Conservation (phyloP, 2,888 invertebrate genomes). For the Eristalis pertinax region DNA sequence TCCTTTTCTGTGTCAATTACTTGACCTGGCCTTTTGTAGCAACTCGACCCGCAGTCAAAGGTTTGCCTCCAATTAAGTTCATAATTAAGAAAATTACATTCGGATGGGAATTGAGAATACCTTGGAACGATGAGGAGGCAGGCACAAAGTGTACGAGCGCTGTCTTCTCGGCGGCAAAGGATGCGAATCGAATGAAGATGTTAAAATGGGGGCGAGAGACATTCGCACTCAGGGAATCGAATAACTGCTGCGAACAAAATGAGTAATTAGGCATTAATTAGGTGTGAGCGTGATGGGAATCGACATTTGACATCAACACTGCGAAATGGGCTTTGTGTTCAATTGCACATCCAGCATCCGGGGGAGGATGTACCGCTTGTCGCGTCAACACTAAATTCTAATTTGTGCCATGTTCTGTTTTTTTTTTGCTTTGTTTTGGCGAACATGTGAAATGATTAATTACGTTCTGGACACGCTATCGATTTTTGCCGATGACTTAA, state of each 20-base stretch:
- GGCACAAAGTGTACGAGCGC: not conserved
- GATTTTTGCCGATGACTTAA: no score
- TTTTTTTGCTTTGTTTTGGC: no score
- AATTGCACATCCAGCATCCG: not conserved
- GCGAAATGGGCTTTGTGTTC: not conserved
- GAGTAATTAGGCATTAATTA: slow-evolving; percentile 44
- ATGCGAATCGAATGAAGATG: not conserved
- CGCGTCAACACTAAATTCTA: not conserved
- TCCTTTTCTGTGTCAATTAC: not conserved
- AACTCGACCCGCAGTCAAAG: not conserved
- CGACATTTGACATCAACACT: slow-evolving; percentile 15
- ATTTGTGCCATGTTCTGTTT: not conserved
- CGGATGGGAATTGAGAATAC: slow-evolving; percentile 17
- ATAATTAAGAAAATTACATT: slow-evolving; percentile 54
- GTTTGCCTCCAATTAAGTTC: slow-evolving; percentile 8
- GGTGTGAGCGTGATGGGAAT: slow-evolving; percentile 26
- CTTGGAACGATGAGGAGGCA: not conserved
- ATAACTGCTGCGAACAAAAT: slow-evolving; percentile 22
- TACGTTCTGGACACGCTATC: no score
- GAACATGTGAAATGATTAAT: no score
- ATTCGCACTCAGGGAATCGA: slow-evolving; percentile 12
- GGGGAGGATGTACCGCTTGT: not conserved
- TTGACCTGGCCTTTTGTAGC: not conserved
- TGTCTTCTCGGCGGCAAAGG: not conserved
- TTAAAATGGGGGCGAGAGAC: not conserved